Conservation (phyloP, 2,888 invertebrate species). For the Scaptomyza reducta region DNA sequence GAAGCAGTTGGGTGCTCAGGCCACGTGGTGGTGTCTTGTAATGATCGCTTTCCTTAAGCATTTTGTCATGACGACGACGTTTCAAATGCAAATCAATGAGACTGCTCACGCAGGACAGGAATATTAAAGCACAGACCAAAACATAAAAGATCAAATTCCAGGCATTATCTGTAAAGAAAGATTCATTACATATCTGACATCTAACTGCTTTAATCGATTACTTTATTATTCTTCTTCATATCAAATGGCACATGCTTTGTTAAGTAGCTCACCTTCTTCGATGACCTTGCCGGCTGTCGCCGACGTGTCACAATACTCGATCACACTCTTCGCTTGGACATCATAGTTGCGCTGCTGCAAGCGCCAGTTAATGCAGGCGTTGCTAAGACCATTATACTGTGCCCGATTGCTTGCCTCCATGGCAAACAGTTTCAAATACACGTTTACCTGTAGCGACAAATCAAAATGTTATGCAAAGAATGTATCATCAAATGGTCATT, state of each 20-base stretch:
- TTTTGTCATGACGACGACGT: constrained; percentile 70
- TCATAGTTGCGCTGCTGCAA: constrained; percentile 56
- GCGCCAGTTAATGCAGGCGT: constrained; percentile 78
- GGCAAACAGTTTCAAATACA: constrained; percentile 75
- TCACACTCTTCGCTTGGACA: constrained; percentile 72
- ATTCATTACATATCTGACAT: background rate
- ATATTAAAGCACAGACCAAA: constrained; percentile 51
- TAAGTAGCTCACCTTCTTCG: constrained; percentile 61
- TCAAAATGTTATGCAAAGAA: background rate
- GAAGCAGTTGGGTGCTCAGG: constrained; percentile 51
- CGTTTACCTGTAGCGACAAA: constrained; percentile 67
- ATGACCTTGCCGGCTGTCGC: constrained; percentile 52
- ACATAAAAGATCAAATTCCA: constrained; percentile 78
- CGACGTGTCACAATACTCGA: constrained; percentile 78
- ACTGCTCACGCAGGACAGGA: constrained; percentile 65
- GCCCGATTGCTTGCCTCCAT: constrained; percentile 68
- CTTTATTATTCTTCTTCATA: no score
- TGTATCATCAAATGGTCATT: constrained; percentile 30
- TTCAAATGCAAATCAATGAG: constrained; percentile 76
- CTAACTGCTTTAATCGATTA: background rate
- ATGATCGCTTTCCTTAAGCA: constrained; percentile 77
- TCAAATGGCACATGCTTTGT: background rate
- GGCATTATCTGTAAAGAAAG: constrained; percentile 62
- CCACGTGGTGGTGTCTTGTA: constrained; percentile 70
- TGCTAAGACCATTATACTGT: constrained; percentile 69